These are phyloP conservation scores for Falco novaeseelandiae DNA, from an alignment of 2,797 vertebrate species.

Conservation along the genomic window DNA sequence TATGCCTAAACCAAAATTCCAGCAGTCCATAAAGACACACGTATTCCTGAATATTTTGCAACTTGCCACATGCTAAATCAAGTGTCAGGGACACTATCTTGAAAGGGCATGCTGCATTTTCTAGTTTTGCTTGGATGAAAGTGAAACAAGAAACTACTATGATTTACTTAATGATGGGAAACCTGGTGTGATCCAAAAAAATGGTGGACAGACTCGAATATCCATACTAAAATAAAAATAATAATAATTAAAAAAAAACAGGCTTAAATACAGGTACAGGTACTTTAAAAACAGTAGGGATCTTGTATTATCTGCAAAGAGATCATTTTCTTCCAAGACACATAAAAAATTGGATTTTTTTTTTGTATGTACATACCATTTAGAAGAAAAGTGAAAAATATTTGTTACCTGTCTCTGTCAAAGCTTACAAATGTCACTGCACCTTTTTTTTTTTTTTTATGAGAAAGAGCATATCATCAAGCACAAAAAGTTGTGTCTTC, in stretches of 20 bases:
- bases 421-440: background rate
- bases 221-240: background rate
- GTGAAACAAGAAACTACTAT: background rate
- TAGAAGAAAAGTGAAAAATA: background rate
- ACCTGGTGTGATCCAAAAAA: background rate
- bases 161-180: background rate
- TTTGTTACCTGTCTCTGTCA: background rate
- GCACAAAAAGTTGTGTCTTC: background rate
- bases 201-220: background rate
- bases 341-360: background rate
- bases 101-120: background rate
- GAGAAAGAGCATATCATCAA: background rate
- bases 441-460: background rate
- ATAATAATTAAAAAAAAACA: background rate
- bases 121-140: background rate
- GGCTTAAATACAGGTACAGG: background rate
- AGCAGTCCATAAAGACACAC: background rate
- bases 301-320: background rate
- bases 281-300: background rate
- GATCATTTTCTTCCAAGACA: background rate
- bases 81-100: background rate
- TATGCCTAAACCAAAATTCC: background rate
- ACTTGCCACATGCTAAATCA: background rate
- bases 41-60: background rate
- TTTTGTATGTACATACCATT: background rate